A percentile compares a stretch with the other conserved stretches of the same genome.
phyloP scores from a whole-genome alignment of 2,113 vertebrate genomes.

The Cairina moschata region DNA sequence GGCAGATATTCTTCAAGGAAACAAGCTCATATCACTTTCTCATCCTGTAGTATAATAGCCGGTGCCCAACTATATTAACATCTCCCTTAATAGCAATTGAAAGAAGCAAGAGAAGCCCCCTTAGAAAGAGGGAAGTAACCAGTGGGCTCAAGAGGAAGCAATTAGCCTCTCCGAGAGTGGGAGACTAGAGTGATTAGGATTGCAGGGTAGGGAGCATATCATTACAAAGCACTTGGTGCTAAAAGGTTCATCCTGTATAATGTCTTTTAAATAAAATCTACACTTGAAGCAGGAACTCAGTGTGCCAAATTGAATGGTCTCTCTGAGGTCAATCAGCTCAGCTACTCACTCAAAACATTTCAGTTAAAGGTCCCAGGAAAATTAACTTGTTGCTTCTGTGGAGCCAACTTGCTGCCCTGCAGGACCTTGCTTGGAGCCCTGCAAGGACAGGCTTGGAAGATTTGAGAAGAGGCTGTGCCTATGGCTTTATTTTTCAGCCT shows the following conservation, averaged over 20 bases:
- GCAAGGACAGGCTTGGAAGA: not conserved
- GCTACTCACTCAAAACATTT: not conserved
- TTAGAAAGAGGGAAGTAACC: not conserved
- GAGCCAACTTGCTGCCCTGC: not conserved
- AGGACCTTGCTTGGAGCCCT: not conserved
- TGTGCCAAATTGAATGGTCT: not conserved
- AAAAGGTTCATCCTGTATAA: not conserved
- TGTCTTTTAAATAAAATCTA: not conserved
- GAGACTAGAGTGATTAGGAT: conserved; percentile 1
- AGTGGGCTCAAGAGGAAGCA: not conserved
- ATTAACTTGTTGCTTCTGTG: not conserved
- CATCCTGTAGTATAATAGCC: not conserved
- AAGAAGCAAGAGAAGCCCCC: not conserved
- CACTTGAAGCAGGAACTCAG: not conserved
- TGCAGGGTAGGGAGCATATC: not conserved
- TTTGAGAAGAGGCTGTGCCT: not conserved
- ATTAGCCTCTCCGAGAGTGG: not conserved
- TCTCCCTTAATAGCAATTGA: not conserved
- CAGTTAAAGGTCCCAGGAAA: not conserved
- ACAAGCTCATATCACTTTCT: not conserved
- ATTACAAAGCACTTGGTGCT: not conserved
- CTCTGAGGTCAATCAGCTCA: conserved; percentile 24
- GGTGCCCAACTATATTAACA: not conserved
- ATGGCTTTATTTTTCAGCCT: not conserved
- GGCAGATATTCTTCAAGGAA: not conserved